A percentile compares a stretch with the other conserved stretches of the same genome.
Conservation (phyloP, 2,888 invertebrate genomes). For the Invenusta paracnida region DNA sequence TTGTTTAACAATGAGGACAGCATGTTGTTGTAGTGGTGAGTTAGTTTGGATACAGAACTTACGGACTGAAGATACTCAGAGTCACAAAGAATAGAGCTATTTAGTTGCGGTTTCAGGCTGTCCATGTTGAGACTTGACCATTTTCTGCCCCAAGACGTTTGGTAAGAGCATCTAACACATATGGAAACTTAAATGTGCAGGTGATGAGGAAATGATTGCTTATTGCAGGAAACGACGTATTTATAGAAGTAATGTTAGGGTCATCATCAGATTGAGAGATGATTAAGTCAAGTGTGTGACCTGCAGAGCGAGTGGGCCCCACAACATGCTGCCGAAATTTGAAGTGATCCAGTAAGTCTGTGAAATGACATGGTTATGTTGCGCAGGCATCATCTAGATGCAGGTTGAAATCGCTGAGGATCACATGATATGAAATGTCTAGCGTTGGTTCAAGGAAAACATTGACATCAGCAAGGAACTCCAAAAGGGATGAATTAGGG, state of each 20-base stretch:
- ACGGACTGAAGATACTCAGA: neutral
- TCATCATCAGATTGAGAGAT: neutral
- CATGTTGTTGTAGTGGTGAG: neutral
- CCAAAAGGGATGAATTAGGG: neutral
- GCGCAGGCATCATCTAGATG: neutral
- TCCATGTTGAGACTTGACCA: neutral
- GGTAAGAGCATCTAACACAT: neutral
- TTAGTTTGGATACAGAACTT: neutral
- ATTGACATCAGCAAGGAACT: neutral
- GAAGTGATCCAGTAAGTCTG: neutral
- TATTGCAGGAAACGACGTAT: no score
- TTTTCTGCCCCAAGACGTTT: neutral
- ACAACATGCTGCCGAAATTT: neutral
- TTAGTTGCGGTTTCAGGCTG: neutral
- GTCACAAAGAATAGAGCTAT: neutral
- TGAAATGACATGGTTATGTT: neutral
- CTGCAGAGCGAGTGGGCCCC: neutral
- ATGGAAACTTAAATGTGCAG: neutral
- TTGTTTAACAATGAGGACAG: neutral
- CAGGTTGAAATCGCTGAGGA: neutral
- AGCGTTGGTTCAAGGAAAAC: neutral
- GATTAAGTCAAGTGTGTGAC: neutral
- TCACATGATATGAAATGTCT: neutral
- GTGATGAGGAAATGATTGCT: neutral
- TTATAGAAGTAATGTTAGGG: neutral